These are phyloP conservation scores for Tapera naevia DNA, from an alignment of 2,797 vertebrate genomes.

Conservation along the genomic window DNA sequence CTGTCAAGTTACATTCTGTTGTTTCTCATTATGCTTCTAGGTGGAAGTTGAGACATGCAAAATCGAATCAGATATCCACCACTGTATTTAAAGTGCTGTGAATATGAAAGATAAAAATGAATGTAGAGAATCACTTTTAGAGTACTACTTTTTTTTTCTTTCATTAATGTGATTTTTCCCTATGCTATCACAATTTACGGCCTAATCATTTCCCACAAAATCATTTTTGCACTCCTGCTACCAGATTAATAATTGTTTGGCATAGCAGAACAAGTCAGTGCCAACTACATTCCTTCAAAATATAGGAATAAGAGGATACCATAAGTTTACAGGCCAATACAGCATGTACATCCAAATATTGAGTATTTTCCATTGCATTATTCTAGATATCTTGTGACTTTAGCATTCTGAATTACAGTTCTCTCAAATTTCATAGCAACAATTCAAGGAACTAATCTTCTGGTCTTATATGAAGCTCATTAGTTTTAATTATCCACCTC, in stretches of 20 bases:
- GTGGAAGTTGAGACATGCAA: not conserved
- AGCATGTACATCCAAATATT: not conserved
- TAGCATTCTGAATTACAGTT: not conserved
- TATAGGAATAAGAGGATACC: not conserved
- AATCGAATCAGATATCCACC: not conserved
- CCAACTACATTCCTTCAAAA: not conserved
- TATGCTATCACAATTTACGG: not conserved
- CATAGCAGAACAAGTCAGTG: not conserved
- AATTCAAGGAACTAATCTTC: not conserved
- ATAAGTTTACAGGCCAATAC: not conserved
- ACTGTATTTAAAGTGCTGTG: not conserved
- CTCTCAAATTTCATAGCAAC: not conserved
- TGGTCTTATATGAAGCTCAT: not conserved
- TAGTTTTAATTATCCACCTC: not conserved
- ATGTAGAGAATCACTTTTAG: not conserved
- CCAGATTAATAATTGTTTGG: not conserved
- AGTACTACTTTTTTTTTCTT: not conserved
- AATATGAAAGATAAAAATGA: not conserved
- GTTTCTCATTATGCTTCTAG: not conserved
- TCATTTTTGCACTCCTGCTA: not conserved
- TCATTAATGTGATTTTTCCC: not conserved
- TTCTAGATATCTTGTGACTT: not conserved
- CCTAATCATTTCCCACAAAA: not conserved
- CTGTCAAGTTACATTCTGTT: not conserved
- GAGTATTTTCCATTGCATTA: not conserved